Percentiles rank a stretch among this genome's conserved stretches.
These are phyloP conservation scores for Gallinago paraguaiae DNA, from an alignment of 2,113 vertebrate genomes.

Conservation along the genomic window DNA sequence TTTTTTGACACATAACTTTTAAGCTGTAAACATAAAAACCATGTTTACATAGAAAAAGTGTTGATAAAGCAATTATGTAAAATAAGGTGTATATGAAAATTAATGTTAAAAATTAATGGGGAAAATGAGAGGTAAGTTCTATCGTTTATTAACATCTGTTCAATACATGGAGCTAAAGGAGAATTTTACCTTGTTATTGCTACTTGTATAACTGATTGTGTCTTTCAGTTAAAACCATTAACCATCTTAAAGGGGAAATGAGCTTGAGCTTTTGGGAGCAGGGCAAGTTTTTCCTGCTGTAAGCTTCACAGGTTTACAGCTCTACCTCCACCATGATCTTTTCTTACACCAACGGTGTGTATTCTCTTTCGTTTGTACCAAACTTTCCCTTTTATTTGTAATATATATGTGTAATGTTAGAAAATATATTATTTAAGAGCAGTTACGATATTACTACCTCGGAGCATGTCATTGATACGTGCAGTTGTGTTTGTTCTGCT, in stretches of 20 bases:
- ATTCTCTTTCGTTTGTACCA: background rate
- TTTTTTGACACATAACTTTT: background rate
- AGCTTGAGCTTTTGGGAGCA: background rate
- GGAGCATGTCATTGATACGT: background rate
- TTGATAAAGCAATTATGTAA: background rate
- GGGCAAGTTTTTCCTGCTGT: background rate
- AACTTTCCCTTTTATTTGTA: background rate
- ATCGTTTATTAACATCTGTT: background rate
- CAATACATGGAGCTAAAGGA: background rate
- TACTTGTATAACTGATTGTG: background rate
- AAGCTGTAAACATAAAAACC: background rate
- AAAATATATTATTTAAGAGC: background rate
- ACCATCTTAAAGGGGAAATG: background rate
- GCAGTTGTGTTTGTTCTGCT: background rate
- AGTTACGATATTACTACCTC: background rate
- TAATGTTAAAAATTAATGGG: background rate
- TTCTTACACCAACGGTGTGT: background rate
- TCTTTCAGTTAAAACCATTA: background rate
- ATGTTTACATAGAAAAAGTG: background rate
- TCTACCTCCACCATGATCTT: background rate
- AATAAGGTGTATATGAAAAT: background rate
- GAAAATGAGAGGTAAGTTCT: background rate
- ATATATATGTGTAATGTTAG: background rate
- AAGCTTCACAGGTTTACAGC: background rate
- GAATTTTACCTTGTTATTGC: background rate